Base-by-base conservation (phyloP, 2,888 invertebrate genomes). In the Meiosimyza platycephala region DNA sequence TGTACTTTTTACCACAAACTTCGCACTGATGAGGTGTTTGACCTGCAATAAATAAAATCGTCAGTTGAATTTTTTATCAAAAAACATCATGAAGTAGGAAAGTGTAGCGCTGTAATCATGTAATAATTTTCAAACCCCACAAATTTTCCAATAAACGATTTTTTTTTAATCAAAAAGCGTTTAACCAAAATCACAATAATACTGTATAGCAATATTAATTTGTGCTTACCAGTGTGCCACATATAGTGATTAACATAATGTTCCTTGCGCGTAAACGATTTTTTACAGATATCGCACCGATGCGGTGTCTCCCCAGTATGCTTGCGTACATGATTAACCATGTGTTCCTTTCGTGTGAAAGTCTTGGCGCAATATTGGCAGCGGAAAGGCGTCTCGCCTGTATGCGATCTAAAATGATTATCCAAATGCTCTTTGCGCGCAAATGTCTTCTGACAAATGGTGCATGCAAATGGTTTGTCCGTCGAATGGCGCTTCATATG, bases 21-120 rank as follows among this genome's bases (percentile, higher is more conserved):
- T 93, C 93, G 87, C 95, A 95, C 87, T 94, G 94, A 88, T 95
- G 95, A 76, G 94, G 95, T 78, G 94, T 95, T 89, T 94, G 94
- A 85, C 94, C 94, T 91, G 57, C 57, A 75, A 76, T 50, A 50
- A 47, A 54, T 72, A n/a, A 18, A n/a, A 57, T 11, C n/a, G 0
- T 54, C 1, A 64, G 48, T 11, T 47, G 1, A 40, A 40, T 7
- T 4, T 40, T 9, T 40, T 40, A 40, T 7, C 9, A 4, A 28
- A 28, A 22, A 28, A 3, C 28, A 28, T 28, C 28, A 28, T 2
- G 28, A 28, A 28, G 28, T 4, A 28, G 28, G 28, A 28, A 28
- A 28, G 28, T 28, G 28, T 28, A 28, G 28, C 28, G 28, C 22
- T 22, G 22, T 22, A 22, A 22, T 22, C 22, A 22, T 22, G 2